phyloP scores from a whole-genome alignment of 2,888 invertebrate species.

The Eupithecia insigniata region DNA sequence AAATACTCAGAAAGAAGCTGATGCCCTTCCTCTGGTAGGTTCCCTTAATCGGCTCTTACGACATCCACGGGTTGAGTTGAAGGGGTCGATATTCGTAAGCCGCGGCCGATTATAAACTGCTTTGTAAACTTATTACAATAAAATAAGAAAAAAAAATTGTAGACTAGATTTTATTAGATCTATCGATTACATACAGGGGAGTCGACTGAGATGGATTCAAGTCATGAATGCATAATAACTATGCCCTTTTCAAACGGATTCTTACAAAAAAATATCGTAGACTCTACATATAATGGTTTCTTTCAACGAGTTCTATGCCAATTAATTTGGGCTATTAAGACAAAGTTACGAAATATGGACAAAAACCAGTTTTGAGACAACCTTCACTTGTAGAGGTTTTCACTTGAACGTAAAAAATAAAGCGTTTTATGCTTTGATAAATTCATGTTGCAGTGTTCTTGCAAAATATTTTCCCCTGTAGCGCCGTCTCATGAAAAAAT shows the following conservation, averaged over 20 bases:
- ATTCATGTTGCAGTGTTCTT: background rate
- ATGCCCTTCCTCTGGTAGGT: too few species aligned
- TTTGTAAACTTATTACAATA: too few species aligned
- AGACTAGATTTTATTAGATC: too few species aligned
- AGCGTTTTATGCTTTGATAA: conserved; percentile 10
- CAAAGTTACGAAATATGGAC: conserved; percentile 35
- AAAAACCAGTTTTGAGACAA: conserved; percentile 34
- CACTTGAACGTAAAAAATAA: conserved; percentile 32
- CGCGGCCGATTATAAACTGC: too few species aligned
- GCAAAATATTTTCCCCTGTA: background rate
- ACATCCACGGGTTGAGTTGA: too few species aligned
- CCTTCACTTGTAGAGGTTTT: conserved; percentile 34
- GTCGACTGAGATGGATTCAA: too few species aligned
- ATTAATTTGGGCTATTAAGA: conserved; percentile 37
- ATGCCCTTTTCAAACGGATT: background rate
- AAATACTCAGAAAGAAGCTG: too few species aligned
- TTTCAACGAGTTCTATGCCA: conserved; percentile 32
- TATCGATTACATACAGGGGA: too few species aligned
- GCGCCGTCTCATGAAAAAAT: background rate
- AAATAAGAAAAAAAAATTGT: too few species aligned
- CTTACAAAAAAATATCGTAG: background rate
- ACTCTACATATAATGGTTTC: conserved; percentile 28
- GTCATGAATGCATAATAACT: background rate
- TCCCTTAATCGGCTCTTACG: too few species aligned
- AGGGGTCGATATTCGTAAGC: too few species aligned